A percentile compares a stretch with the other conserved stretches of the same genome.
Evolutionary conservation across 2,797 vertebrate species (phyloP).

Genomic region (Peromyscus attwateri): DNA sequence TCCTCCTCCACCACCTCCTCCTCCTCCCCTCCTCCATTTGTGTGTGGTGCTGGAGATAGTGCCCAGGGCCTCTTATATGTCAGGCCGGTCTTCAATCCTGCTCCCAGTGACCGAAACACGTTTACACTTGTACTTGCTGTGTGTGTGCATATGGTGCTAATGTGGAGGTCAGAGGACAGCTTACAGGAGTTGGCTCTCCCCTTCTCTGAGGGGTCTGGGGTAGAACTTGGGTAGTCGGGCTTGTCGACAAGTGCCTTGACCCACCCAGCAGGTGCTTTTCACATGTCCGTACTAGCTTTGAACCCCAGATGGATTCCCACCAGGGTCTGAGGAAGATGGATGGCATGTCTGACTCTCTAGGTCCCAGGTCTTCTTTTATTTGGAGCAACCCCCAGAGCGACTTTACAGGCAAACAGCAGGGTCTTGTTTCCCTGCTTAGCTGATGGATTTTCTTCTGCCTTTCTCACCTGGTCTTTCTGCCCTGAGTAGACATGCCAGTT

Average conservation of each 20-base stretch:
- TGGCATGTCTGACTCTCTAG: slow-evolving; percentile 1
- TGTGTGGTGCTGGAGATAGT: neutral
- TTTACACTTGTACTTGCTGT: neutral
- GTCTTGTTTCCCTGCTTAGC: neutral
- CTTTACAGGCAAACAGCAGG: neutral
- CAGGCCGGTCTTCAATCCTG: neutral
- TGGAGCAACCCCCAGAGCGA: neutral
- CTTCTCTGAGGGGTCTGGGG: neutral
- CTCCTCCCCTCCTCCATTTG: neutral
- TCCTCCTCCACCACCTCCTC: neutral
- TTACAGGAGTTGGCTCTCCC: neutral
- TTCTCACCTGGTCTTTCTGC: neutral
- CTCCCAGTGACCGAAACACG: neutral
- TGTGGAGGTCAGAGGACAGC: neutral
- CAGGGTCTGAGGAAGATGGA: neutral
- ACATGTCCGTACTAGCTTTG: neutral
- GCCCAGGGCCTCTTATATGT: neutral
- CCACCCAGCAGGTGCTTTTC: neutral
- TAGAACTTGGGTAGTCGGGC: neutral
- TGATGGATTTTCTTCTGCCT: slow-evolving; percentile 29
- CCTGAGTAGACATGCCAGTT: neutral
- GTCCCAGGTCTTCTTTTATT: neutral
- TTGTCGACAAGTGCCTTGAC: neutral
- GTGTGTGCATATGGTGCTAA: neutral
- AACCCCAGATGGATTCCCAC: neutral